Evolutionary conservation across 2,113 vertebrate species (phyloP).

Genomic region (Caranx ignobilis): DNA sequence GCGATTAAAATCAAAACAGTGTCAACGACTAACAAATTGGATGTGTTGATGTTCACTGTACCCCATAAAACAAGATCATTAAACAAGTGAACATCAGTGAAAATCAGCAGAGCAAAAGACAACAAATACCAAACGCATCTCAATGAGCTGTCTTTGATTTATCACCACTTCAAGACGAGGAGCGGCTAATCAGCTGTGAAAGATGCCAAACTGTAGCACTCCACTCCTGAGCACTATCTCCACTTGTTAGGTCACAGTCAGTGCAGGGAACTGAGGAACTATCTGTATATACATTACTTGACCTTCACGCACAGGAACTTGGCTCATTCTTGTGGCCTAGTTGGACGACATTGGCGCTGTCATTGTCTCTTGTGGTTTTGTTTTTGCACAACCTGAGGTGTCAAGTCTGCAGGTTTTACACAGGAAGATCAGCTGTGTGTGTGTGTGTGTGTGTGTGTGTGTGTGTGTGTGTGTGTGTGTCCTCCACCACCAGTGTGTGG

Average conservation of each 20-base stretch:
- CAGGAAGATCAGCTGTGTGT: too few relatives aligned
- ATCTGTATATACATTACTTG: too few relatives aligned
- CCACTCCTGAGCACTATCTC: slow-evolving; percentile 9
- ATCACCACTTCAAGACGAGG: slow-evolving; percentile 52
- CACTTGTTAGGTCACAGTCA: not conserved
- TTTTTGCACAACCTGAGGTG: too few relatives aligned
- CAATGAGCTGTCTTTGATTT: slow-evolving; percentile 59
- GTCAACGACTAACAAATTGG: slow-evolving; percentile 59
- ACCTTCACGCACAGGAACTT: too few relatives aligned
- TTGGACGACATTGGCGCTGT: not conserved
- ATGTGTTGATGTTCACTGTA: slow-evolving; percentile 58
- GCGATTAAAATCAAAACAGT: slow-evolving; percentile 68
- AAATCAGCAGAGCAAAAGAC: slow-evolving; percentile 67
- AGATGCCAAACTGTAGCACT: slow-evolving; percentile 50
- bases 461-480: not conserved
- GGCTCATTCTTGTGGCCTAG: too few relatives aligned
- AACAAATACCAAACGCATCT: slow-evolving; percentile 52
- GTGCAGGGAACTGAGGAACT: too few relatives aligned
- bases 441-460: not conserved
- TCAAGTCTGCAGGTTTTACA: not conserved
- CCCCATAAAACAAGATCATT: slow-evolving; percentile 69
- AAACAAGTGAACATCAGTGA: slow-evolving; percentile 61
- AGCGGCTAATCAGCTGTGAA: slow-evolving; percentile 63
- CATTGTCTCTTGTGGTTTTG: too few relatives aligned
- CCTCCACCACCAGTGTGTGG: too few relatives aligned